Conservation (phyloP, 2,797 vertebrate genomes). For the Philypnodon macrostomus region DNA sequence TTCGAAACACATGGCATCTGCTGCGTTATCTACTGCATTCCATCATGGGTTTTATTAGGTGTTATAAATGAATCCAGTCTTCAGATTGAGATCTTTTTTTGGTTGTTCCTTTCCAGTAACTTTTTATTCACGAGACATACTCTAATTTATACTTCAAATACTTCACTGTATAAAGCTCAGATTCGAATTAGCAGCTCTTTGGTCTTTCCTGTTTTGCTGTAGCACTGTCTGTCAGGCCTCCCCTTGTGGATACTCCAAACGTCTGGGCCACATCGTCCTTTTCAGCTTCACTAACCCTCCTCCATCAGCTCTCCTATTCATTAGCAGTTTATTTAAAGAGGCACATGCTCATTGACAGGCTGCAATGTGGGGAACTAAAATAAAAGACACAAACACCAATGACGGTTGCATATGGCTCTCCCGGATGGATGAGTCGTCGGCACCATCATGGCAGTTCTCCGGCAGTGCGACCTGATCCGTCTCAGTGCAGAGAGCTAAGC, state of each 20-base stretch:
- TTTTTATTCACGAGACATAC: neutral
- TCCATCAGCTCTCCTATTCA: slow-evolving; percentile 42
- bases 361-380: slow-evolving; percentile 16
- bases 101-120: too few relatives aligned
- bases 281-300: slow-evolving; percentile 39
- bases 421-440: slow-evolving; percentile 21
- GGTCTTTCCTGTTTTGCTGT: slow-evolving; percentile 3
- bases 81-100: too few relatives aligned
- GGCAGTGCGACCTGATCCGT: slow-evolving; percentile 1
- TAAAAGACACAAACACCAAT: slow-evolving; percentile 29
- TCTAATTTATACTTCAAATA: too few relatives aligned
- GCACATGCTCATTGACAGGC: slow-evolving; percentile 18
- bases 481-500: slow-evolving; percentile 11
- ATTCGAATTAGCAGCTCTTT: slow-evolving; percentile 1
- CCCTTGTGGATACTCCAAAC: slow-evolving; percentile 19
- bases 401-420: slow-evolving; percentile 19
- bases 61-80: too few relatives aligned
- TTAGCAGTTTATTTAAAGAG: slow-evolving; percentile 47
- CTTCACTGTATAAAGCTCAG: neutral
- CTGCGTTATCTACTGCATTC: too few relatives aligned
- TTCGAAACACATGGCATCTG: too few relatives aligned
- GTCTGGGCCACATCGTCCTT: slow-evolving; percentile 26
- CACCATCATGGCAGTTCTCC: slow-evolving; percentile 15
- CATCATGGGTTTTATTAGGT: too few relatives aligned
- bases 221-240: slow-evolving; percentile 22